Conservation (phyloP, 2,113 vertebrate species). For the Corythornis madagascariensis region DNA sequence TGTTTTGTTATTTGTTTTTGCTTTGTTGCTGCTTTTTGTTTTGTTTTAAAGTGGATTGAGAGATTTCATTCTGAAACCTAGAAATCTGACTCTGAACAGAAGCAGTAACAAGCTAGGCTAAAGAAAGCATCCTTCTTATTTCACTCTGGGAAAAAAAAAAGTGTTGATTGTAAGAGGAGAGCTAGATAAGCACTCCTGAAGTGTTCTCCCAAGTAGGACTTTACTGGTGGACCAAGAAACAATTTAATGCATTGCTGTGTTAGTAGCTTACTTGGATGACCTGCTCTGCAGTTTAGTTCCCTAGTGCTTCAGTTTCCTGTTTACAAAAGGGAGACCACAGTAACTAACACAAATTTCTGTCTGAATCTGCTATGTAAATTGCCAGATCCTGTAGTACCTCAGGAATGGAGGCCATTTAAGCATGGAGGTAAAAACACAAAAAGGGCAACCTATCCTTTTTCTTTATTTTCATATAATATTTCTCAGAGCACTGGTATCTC, state of each 20-base stretch:
- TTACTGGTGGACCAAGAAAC: background rate
- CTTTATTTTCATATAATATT: background rate
- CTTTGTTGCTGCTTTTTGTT: background rate
- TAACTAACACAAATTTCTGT: background rate
- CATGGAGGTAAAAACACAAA: background rate
- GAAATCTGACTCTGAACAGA: constrained; percentile 24
- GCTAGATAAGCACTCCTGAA: background rate
- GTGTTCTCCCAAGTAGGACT: background rate
- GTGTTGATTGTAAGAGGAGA: background rate
- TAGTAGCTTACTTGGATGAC: background rate
- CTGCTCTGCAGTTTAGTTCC: background rate
- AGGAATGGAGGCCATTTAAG: background rate
- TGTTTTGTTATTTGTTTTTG: too few relatives aligned
- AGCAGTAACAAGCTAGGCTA: background rate
- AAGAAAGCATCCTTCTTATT: background rate
- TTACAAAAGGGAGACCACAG: constrained; percentile 9
- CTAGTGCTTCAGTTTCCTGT: background rate
- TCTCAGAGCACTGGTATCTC: background rate
- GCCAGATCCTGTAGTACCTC: background rate
- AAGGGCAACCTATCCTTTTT: background rate
- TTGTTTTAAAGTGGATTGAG: constrained; percentile 72
- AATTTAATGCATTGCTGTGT: background rate
- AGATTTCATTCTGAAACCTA: constrained; percentile 47
- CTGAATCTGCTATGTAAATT: background rate
- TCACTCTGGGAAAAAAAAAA: background rate